Conservation (phyloP, 2,113 vertebrate genomes). For the human region GRCh38 chr3:61321001-61321500, state of each 20-base stretch:
- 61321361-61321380: too few relatives aligned
- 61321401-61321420: too few relatives aligned
- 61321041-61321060: conserved; percentile 25
- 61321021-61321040: background rate
- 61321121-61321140: background rate
- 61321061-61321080: background rate
- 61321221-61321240: conserved; percentile 23
- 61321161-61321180: background rate
- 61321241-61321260: background rate
- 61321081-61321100: background rate
- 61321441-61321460: too few relatives aligned
- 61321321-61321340: too few relatives aligned
- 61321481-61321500: too few relatives aligned
- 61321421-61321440: too few relatives aligned
- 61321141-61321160: background rate
- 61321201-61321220: background rate
- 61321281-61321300: too few relatives aligned
- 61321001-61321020: background rate
- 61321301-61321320: too few relatives aligned
- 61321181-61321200: background rate
- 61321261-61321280: too few relatives aligned
- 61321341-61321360: too few relatives aligned
- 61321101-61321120: background rate
- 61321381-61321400: too few relatives aligned
- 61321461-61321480: too few relatives aligned